phyloP scores from a whole-genome alignment of 2,797 vertebrate species.

The Acomys russatus region DNA sequence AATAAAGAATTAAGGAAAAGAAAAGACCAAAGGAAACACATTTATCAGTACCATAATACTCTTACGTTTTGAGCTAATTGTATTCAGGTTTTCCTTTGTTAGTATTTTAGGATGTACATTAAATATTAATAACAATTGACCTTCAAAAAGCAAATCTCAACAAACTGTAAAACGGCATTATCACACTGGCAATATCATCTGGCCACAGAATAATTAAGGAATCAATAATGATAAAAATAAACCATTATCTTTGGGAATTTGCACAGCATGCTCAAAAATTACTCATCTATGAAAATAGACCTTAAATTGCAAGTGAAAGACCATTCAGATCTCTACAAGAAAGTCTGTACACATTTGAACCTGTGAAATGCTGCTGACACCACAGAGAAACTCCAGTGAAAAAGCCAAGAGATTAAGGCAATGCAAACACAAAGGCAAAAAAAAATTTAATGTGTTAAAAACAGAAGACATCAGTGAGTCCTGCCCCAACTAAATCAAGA shows the following conservation, averaged over 20 bases:
- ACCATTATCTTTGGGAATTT: not conserved
- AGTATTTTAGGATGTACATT: not conserved
- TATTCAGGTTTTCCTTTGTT: not conserved
- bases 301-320: slow-evolving; percentile 6
- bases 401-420: not conserved
- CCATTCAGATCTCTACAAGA: not conserved
- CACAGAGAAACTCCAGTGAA: not conserved
- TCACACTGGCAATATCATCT: not conserved
- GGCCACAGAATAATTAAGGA: not conserved
- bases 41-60: not conserved
- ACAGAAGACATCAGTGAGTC: not conserved
- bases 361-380: not conserved
- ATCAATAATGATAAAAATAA: slow-evolving; percentile 39
- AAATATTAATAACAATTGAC: slow-evolving; percentile 37
- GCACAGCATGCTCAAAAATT: not conserved
- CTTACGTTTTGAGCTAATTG: not conserved
- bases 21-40: not conserved
- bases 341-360: not conserved
- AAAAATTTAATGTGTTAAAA: not conserved
- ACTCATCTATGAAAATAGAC: not conserved
- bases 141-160: slow-evolving; percentile 16
- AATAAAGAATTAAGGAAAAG: slow-evolving; percentile 10
- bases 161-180: slow-evolving; percentile 13
- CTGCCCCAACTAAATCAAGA: not conserved
- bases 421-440: not conserved